Conservation (phyloP, 1,140 invertebrate genomes). For the Lepidurus packardi region DNA sequence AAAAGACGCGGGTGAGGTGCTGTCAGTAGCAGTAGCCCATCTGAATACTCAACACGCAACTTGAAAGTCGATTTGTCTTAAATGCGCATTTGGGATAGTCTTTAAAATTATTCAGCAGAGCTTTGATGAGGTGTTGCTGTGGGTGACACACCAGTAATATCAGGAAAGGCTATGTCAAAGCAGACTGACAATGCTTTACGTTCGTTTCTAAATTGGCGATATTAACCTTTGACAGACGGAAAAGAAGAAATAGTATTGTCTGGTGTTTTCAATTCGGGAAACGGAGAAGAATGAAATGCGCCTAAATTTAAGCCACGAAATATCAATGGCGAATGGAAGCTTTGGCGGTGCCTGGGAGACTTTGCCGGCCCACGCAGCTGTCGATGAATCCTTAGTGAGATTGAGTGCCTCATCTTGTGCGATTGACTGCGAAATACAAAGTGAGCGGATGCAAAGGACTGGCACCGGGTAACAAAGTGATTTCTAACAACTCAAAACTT, state of each 20-base stretch:
- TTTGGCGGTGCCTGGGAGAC: background rate
- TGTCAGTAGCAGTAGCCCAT: background rate
- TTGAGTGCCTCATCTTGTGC: constrained; percentile 8
- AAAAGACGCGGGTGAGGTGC: background rate
- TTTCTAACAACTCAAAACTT: background rate
- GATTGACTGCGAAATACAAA: constrained; percentile 11
- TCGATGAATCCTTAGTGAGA: constrained; percentile 19
- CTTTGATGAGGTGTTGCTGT: background rate
- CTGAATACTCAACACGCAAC: background rate
- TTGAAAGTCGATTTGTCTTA: constrained; percentile 15
- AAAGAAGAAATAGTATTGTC: too few species aligned
- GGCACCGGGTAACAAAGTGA: background rate
- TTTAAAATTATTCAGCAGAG: background rate
- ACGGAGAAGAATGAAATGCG: background rate
- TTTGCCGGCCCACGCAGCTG: background rate
- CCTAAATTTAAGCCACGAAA: background rate
- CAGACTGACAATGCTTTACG: constrained; percentile 18
- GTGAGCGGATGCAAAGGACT: background rate
- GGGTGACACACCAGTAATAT: background rate
- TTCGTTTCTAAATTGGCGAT: background rate
- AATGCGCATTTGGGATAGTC: background rate
- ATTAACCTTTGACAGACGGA: background rate
- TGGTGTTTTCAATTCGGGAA: background rate
- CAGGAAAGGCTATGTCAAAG: background rate
- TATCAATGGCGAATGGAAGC: background rate